A percentile compares a stretch with the other conserved stretches of the same genome.
Conservation (phyloP, 2,113 vertebrate species). For the Psettodes erumei region DNA sequence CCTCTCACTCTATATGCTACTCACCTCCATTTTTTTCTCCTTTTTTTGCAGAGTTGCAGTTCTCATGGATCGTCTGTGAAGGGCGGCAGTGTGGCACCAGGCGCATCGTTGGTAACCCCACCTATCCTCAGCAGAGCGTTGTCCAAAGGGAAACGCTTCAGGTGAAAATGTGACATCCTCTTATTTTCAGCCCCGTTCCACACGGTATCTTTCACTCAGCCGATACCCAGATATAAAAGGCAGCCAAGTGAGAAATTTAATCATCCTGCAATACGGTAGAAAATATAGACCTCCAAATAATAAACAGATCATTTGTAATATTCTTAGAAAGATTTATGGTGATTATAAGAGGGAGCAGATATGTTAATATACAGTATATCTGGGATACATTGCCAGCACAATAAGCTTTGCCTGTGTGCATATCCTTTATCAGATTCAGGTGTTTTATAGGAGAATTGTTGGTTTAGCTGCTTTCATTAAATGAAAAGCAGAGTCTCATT, state of each 20-base stretch:
- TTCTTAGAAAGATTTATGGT: conserved; percentile 40
- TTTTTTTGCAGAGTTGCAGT: conserved; percentile 72
- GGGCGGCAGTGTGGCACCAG: conserved; percentile 54
- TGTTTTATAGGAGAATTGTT: conserved; percentile 19
- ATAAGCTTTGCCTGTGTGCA: conserved; percentile 15
- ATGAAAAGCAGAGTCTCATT: conserved; percentile 19
- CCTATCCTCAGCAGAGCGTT: conserved; percentile 73
- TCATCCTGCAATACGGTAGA: conserved; percentile 40
- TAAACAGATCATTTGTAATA: conserved; percentile 49
- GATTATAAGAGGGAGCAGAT: conserved; percentile 20
- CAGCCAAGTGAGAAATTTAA: conserved; percentile 59
- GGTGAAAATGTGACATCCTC: conserved; percentile 63
- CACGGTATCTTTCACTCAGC: conserved; percentile 33
- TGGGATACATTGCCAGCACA: conserved; percentile 7
- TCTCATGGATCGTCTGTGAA: conserved; percentile 69
- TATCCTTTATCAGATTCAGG: neutral
- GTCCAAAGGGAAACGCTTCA: conserved; percentile 81
- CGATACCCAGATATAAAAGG: conserved; percentile 23
- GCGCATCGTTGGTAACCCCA: conserved; percentile 55
- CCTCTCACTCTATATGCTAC: neutral
- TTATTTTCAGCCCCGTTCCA: conserved; percentile 50
- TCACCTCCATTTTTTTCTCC: conserved; percentile 16
- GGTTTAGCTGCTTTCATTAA: conserved; percentile 11
- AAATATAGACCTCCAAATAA: conserved; percentile 47
- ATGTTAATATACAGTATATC: conserved; percentile 19